A percentile compares a stretch with the other conserved stretches of the same genome.
phyloP scores from a whole-genome alignment of 2,888 invertebrate species.

The Lingula anatina region DNA sequence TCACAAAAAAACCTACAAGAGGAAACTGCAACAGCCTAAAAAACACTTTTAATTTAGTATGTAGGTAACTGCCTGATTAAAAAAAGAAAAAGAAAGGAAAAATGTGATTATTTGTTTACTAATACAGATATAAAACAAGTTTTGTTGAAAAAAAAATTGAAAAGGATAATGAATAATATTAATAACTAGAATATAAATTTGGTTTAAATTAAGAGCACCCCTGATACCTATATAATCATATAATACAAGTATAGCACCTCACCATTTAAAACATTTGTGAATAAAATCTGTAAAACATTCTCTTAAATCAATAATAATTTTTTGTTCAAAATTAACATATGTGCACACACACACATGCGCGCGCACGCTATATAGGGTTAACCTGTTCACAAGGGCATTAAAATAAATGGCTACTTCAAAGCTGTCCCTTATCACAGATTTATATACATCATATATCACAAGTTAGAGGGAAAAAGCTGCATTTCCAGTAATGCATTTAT shows the following conservation, averaged over 20 bases:
- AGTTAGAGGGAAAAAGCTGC: neutral
- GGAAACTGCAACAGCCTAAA: neutral
- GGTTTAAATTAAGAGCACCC: too few relatives aligned
- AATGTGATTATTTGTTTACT: neutral
- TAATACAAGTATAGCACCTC: too few relatives aligned
- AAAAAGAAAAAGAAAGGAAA: neutral
- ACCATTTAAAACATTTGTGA: too few relatives aligned
- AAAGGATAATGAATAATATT: too few relatives aligned
- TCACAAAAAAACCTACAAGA: neutral
- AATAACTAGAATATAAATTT: too few relatives aligned
- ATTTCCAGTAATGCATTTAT: neutral
- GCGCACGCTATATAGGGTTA: neutral
- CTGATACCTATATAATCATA: too few relatives aligned
- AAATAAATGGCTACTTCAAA: too few relatives aligned
- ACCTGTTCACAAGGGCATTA: too few relatives aligned
- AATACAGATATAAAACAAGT: neutral
- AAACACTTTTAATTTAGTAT: neutral
- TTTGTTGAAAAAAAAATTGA: too few relatives aligned
- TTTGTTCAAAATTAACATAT: neutral
- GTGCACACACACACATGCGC: conserved; percentile 1
- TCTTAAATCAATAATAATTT: neutral
- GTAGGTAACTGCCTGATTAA: neutral
- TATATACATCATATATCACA: too few relatives aligned
- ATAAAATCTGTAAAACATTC: neutral
- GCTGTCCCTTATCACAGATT: too few relatives aligned